Evolutionary conservation across 2,888 invertebrate genomes (phyloP).

Genomic region (Entomobrya proxima): DNA sequence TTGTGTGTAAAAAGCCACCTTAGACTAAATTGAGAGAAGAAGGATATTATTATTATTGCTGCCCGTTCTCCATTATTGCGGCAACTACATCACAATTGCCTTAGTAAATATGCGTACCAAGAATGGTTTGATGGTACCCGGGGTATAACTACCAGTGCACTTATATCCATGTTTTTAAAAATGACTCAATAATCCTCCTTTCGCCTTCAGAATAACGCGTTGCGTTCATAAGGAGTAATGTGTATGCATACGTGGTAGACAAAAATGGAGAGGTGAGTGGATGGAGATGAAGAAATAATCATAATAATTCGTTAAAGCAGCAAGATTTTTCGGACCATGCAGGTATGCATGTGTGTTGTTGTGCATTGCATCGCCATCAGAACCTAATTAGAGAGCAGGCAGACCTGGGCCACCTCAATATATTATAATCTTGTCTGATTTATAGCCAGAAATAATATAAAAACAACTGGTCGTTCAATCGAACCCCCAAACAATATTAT

Average conservation of each 20-base stretch:
- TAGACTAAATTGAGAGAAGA: constrained; percentile 54
- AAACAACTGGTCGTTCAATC: constrained; percentile 69
- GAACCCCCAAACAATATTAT: constrained; percentile 67
- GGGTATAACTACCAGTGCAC: neutral
- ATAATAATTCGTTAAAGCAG: constrained; percentile 62
- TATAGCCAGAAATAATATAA: constrained; percentile 72
- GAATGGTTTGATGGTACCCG: neutral
- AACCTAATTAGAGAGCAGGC: constrained; percentile 72
- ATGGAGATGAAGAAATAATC: constrained; percentile 46
- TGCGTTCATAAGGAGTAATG: neutral
- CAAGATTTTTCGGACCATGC: constrained; percentile 41
- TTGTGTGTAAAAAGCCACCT: constrained; percentile 65
- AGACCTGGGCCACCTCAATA: constrained; percentile 73
- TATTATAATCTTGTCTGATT: constrained; percentile 73
- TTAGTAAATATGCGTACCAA: neutral
- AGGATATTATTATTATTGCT: constrained; percentile 42
- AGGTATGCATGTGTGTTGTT: neutral
- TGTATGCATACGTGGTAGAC: constrained; percentile 3
- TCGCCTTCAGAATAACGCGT: constrained; percentile 46
- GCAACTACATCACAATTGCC: constrained; percentile 1
- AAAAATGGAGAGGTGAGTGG: constrained; percentile 9
- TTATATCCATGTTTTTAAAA: constrained; percentile 32
- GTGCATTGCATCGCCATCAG: constrained; percentile 63
- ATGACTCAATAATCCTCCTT: constrained; percentile 64
- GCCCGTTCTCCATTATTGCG: constrained; percentile 20